phyloP scores from a whole-genome alignment of 2,113 vertebrate species.

The Periophthalmus modestus region DNA sequence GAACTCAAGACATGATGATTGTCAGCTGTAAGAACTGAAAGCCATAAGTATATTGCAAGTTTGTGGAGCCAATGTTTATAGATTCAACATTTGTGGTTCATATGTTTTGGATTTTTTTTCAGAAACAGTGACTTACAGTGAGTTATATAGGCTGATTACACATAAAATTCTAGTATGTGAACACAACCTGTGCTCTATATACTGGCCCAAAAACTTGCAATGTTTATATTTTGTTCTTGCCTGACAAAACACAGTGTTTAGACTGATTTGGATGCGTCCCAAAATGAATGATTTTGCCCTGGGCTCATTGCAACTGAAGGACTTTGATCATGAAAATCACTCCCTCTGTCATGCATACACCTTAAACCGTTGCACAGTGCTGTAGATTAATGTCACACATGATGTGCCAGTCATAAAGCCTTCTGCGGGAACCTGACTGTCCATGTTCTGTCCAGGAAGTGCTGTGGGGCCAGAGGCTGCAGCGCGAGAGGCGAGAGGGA shows the following conservation, averaged over 20 bases:
- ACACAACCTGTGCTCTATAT: too few species aligned
- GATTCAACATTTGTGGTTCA: too few species aligned
- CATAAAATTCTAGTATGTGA: too few species aligned
- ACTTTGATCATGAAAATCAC: not conserved
- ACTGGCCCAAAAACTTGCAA: not conserved
- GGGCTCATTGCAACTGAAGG: not conserved
- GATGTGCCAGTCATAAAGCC: conserved; percentile 59
- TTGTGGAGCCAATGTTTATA: not conserved
- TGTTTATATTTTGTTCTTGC: not conserved
- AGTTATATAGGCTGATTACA: not conserved
- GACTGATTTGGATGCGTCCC: not conserved
- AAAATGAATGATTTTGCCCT: not conserved
- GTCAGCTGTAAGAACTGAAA: too few species aligned
- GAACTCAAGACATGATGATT: not conserved
- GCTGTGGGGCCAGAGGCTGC: conserved; percentile 75
- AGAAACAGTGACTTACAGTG: too few species aligned
- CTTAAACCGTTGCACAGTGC: not conserved
- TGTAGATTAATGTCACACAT: conserved; percentile 37
- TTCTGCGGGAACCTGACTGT: conserved; percentile 70
- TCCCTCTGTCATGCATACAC: not conserved
- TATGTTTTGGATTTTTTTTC: too few species aligned
- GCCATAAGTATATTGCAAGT: not conserved
- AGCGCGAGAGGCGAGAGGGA: conserved; percentile 75
- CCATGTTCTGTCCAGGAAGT: conserved; percentile 71
- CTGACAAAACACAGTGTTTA: not conserved